Evolutionary conservation across 2,888 invertebrate species (phyloP), one percentile per base, ranked within the genome.

Genomic region (Ennomos erosarius): DNA sequence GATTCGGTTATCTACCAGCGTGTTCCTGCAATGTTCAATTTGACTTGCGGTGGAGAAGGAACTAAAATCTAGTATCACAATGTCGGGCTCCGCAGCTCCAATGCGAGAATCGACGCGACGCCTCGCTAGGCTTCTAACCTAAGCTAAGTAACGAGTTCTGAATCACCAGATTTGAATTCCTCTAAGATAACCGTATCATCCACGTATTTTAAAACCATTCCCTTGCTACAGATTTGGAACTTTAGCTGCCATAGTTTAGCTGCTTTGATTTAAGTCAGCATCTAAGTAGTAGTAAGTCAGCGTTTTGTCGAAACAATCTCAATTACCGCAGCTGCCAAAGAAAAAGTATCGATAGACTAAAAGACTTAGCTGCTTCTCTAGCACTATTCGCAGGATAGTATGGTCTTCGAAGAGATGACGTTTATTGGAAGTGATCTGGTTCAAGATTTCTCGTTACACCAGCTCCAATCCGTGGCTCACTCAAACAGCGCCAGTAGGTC

Each of bases 1-100:
- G 82, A 85, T 85, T 85, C 84, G 73, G 71, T 77, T 76, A 74
- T 73, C 73, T 76, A 73, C 67, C 70, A 68, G 69, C 65, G 16
- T 62, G 49, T 70, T 64, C 65, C 66, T 68, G 78, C 75, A 69
- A 75, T 79, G 80, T 81, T 82, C 79, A 84, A 85, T 78, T 79
- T 80, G 77, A 76, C 75, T 81, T 78, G 84, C 76, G 74, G 66
- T 72, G 87, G 90, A 89, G 90, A 88, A 88, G 85, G 85, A 90
- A 92, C 90, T 92, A 91, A 90, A 90, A 91, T 87, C 92, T 92
- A 92, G 89, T 92, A 92, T 92, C 92, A 92, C 92, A 92, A 92
- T 91, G 82, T 90, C 87, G 89, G 88, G 88, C 88, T 88, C 85
- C 79, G 78, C 82, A 81, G 84, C 84, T 83, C 79, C 78, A 83